phyloP scores from a whole-genome alignment of 2,797 vertebrate species.

The Brachymystax lenok region DNA sequence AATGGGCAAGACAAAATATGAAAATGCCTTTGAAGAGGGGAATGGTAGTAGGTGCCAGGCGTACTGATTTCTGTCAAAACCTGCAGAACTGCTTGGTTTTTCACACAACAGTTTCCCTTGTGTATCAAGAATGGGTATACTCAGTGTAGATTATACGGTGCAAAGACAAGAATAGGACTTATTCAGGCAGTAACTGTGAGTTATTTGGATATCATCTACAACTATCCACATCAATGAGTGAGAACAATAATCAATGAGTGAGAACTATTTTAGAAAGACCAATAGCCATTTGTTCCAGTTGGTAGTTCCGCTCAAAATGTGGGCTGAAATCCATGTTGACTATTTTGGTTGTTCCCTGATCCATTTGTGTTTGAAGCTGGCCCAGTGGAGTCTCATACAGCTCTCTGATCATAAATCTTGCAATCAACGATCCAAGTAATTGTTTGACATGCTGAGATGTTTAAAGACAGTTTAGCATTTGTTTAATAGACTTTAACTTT shows the following conservation, averaged over 20 bases:
- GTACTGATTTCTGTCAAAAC: too few species aligned
- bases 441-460: constrained; percentile 45
- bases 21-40: too few species aligned
- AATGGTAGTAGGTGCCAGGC: too few species aligned
- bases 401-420: constrained; percentile 38
- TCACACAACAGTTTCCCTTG: too few species aligned
- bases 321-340: background rate
- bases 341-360: constrained; percentile 6
- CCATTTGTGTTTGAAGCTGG: constrained; percentile 14
- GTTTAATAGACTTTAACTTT: constrained; percentile 26
- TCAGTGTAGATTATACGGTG: background rate
- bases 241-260: background rate
- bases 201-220: background rate
- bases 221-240: background rate
- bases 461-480: constrained; percentile 35
- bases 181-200: background rate
- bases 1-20: too few species aligned
- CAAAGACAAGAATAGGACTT: background rate
- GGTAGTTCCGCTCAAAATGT: background rate
- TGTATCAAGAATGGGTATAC: too few species aligned
- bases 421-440: constrained; percentile 58
- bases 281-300: background rate
- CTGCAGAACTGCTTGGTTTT: too few species aligned
- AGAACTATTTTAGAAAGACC: background rate
- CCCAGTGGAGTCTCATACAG: constrained; percentile 36